Evolutionary conservation across 2,113 vertebrate species (phyloP).

Genomic region (Emydura subglobosa): DNA sequence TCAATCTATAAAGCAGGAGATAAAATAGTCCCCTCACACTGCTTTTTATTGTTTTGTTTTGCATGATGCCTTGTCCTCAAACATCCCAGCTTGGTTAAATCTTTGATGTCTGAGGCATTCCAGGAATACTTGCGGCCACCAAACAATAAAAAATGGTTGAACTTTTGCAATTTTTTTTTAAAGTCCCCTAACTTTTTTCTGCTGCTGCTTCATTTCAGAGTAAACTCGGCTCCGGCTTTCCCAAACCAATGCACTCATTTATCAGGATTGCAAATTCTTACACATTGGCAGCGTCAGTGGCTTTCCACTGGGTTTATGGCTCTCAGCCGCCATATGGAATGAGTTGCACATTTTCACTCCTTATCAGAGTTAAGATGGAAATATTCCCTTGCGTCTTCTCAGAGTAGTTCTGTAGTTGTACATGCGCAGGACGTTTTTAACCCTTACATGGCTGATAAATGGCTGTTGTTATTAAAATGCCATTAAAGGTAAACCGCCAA

Average conservation of each 20-base stretch:
- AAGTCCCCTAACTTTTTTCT: slow-evolving; percentile 1
- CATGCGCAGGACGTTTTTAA: slow-evolving; percentile 65
- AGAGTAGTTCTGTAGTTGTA: slow-evolving; percentile 59
- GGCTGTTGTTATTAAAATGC: not conserved
- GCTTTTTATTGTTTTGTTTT: slow-evolving; percentile 56
- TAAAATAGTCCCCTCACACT: not conserved
- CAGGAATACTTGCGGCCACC: slow-evolving; percentile 56
- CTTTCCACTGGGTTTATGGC: slow-evolving; percentile 46
- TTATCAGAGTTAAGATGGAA: slow-evolving; percentile 72
- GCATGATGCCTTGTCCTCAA: slow-evolving; percentile 35
- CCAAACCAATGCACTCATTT: slow-evolving; percentile 32
- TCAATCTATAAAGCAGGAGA: slow-evolving; percentile 4
- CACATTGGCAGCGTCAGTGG: not conserved
- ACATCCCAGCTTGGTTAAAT: slow-evolving; percentile 49
- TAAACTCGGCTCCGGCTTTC: slow-evolving; percentile 36
- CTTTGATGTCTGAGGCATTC: slow-evolving; percentile 46
- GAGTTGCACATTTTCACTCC: slow-evolving; percentile 68
- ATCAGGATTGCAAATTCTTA: slow-evolving; percentile 59
- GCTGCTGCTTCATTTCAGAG: slow-evolving; percentile 37
- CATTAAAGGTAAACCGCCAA: not conserved
- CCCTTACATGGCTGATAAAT: slow-evolving; percentile 60
- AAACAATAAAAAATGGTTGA: slow-evolving; percentile 36
- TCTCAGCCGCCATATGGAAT: slow-evolving; percentile 70
- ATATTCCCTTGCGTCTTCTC: slow-evolving; percentile 61
- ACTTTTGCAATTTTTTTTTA: not conserved